Conservation (phyloP, 2,797 vertebrate species). For the Gambelia wislizenii region DNA sequence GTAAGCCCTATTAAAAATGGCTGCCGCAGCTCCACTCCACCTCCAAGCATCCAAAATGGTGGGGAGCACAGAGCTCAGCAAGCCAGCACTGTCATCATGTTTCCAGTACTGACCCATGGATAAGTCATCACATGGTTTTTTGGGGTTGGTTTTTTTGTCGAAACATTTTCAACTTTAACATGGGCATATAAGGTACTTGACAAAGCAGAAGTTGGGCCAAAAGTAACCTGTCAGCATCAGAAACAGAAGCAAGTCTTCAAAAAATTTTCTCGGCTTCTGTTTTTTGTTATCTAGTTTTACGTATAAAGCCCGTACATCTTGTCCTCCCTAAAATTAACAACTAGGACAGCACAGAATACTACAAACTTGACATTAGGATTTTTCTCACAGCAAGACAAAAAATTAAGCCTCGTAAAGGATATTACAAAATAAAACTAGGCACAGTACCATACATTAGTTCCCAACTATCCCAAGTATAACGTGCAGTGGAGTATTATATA, state of each 20-base stretch:
- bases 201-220: neutral
- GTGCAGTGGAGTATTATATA: neutral
- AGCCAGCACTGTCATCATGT: no score
- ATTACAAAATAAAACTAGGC: neutral
- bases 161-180: no score
- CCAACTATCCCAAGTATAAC: neutral
- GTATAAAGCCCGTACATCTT: neutral
- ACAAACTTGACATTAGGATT: neutral
- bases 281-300: neutral
- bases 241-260: constrained; percentile 2
- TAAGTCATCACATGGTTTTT: no score
- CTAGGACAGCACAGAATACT: no score
- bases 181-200: no score
- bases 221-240: constrained; percentile 14
- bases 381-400: neutral
- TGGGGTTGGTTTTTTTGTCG: no score
- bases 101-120: no score
- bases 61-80: no score
- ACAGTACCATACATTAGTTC: neutral
- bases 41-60: no score
- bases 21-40: no score
- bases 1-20: no score
- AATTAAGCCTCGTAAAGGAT: neutral
- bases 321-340: neutral
- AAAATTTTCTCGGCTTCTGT: neutral